Evolutionary conservation across 2,888 invertebrate species (phyloP), one percentile per base, ranked within the genome.

Genomic region (Oasisia sp.): DNA sequence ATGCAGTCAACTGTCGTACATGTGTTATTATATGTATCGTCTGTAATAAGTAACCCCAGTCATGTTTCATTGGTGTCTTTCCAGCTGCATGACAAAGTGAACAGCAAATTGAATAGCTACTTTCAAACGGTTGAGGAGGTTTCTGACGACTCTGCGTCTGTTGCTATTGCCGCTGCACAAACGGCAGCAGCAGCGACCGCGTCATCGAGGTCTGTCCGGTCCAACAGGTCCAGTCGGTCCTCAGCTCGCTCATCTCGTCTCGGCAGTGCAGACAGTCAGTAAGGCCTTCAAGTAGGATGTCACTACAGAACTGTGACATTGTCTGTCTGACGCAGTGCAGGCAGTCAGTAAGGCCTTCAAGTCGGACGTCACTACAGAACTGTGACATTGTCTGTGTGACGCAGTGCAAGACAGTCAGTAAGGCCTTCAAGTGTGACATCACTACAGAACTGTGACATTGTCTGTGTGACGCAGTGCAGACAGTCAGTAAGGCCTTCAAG

Each of bases 71-170:
- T 74, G 56, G 56, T 19, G 19, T 74, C n/a, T 74, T 74, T 74
- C 74, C 74, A 74, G 74, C 74, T 74, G 74, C 74, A 74, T n/a
- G 74, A 74, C n/a, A 19, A 74, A 74, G 74, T 74, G n/a, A 74
- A 19, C 74, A 19, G 74, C 74, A 74, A 74, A 74, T 74, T 74
- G 74, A 74, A 74, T 74, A 19, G 74, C n/a, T 74, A 74, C 74
- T 74, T 74, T 74, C 74, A 74, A 74, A 74, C 74, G n/a, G 74
- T 74, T 27, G 74, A 74, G 74, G 14, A 19, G 74, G 74, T 74
- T 74, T 74, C 74, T 19, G 74, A 74, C n/a, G 74, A 74, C 74
- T 7, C 74, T 27, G 74, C 27, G 3, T 74, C 74, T 27, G 74
- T 74, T n/a, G 74, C 74, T 74, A 74, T 74, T 19, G 27, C 74